These are phyloP conservation scores for Isotomurus palustris DNA, from an alignment of 2,888 invertebrate genomes.

Conservation along the genomic window DNA sequence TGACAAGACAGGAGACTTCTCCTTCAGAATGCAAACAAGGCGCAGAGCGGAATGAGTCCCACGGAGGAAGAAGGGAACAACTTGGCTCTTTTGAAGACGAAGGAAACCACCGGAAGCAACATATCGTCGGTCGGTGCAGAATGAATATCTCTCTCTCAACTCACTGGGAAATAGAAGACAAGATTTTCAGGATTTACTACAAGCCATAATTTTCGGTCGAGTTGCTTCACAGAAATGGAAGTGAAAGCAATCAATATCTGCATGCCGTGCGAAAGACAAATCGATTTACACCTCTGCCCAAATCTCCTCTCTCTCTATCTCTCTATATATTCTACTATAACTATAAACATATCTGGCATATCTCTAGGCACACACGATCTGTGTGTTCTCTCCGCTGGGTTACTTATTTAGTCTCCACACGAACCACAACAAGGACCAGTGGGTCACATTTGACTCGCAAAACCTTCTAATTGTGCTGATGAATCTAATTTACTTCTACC, in stretches of 20 bases:
- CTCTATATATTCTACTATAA: neutral
- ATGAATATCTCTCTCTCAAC: neutral
- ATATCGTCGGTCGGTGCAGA: neutral
- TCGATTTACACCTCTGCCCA: constrained; percentile 29
- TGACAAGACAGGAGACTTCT: too few relatives aligned
- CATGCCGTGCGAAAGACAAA: constrained; percentile 33
- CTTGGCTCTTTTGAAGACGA: neutral
- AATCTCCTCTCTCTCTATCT: constrained; percentile 8
- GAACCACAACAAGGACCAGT: too few relatives aligned
- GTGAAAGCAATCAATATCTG: constrained; percentile 32
- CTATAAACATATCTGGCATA: neutral
- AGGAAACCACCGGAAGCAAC: constrained; percentile 4
- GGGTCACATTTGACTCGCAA: too few relatives aligned
- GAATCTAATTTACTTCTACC: too few relatives aligned
- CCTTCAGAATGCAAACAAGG: too few relatives aligned
- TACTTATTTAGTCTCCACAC: too few relatives aligned
- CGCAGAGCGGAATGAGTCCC: too few relatives aligned
- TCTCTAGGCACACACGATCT: too few relatives aligned
- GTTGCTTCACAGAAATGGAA: constrained; percentile 23
- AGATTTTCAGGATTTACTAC: constrained; percentile 30
- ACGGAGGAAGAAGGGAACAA: neutral
- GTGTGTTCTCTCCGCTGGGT: too few relatives aligned
- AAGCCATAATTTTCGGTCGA: constrained; percentile 27
- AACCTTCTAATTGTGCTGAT: too few relatives aligned
- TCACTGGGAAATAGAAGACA: constrained; percentile 2